Evolutionary conservation across 2,113 vertebrate genomes (phyloP).

Genomic region (Misgurnus mizolepis): DNA sequence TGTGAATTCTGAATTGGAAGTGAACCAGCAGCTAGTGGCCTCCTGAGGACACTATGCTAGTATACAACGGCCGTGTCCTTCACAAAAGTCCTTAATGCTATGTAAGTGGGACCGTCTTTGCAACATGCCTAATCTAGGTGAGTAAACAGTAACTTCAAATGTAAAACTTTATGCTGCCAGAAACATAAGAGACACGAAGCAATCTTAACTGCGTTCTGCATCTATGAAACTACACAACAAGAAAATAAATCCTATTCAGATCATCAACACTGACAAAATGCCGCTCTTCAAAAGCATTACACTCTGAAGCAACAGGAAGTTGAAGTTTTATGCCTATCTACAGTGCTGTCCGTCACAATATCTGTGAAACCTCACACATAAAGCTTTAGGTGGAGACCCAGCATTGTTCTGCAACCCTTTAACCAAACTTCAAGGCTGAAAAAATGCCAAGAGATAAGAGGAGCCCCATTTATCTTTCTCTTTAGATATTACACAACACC

Average conservation of each 20-base stretch:
- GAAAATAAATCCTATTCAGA: not conserved
- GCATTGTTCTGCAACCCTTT: slow-evolving; percentile 20
- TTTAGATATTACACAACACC: not conserved
- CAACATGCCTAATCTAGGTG: not conserved
- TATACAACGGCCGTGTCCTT: slow-evolving; percentile 8
- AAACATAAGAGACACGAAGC: not conserved
- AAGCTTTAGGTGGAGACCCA: slow-evolving; percentile 14
- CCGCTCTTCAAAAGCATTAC: slow-evolving; percentile 5
- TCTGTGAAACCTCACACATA: slow-evolving; percentile 15
- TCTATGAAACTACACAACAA: not conserved
- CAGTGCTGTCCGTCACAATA: slow-evolving; percentile 21
- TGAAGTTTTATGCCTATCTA: slow-evolving; percentile 5
- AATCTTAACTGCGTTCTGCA: not conserved
- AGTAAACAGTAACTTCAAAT: not conserved
- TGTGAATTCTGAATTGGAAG: slow-evolving; percentile 18
- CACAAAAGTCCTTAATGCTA: not conserved
- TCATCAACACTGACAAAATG: not conserved
- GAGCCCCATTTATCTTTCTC: not conserved
- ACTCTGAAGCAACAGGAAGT: slow-evolving; percentile 23
- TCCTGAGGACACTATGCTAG: not conserved
- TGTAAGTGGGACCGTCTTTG: not conserved
- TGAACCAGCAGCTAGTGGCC: slow-evolving; percentile 6
- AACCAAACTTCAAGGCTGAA: slow-evolving; percentile 1
- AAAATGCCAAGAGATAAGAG: not conserved
- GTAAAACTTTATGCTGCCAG: not conserved